phyloP scores from a whole-genome alignment of 2,797 vertebrate species.

The Geotrypetes seraphini region DNA sequence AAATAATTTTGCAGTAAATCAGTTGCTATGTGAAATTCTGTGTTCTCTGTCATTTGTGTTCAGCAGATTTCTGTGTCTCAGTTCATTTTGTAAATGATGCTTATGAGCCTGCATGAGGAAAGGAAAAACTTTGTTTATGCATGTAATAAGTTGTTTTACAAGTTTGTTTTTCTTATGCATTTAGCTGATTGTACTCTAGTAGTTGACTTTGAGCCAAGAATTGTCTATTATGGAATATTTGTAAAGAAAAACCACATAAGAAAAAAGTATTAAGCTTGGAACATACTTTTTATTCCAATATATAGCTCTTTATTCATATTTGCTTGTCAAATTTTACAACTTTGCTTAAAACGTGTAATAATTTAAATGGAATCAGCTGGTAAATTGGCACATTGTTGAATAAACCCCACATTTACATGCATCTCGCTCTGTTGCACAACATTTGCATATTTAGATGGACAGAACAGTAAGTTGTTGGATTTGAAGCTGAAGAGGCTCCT shows the following conservation, averaged over 20 bases:
- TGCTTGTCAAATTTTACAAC: constrained; percentile 5
- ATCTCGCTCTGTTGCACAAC: constrained; percentile 34
- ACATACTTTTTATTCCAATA: constrained; percentile 3
- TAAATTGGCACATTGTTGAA: constrained; percentile 31
- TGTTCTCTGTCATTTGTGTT: no score
- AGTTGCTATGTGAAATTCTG: no score
- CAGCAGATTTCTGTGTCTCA: no score
- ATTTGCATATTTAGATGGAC: constrained; percentile 66
- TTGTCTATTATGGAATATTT: constrained; percentile 4
- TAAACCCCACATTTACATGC: constrained; percentile 25
- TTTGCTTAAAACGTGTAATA: constrained; percentile 14
- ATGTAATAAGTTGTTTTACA: neutral
- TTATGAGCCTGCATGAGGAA: no score
- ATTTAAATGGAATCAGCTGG: constrained; percentile 24
- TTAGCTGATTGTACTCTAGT: constrained; percentile 5
- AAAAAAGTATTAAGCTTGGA: constrained; percentile 10
- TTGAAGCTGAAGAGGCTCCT: constrained; percentile 82
- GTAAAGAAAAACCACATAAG: neutral
- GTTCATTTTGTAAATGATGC: no score
- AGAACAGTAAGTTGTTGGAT: constrained; percentile 78
- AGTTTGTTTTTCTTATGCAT: neutral
- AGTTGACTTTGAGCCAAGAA: constrained; percentile 8
- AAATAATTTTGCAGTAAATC: no score
- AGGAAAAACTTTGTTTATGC: neutral
- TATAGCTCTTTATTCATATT: neutral